Evolutionary conservation across 64 coral and sea anemone species (phyloP), one percentile per base, ranked within the genome.

Genomic region (Porites australiensis): DNA sequence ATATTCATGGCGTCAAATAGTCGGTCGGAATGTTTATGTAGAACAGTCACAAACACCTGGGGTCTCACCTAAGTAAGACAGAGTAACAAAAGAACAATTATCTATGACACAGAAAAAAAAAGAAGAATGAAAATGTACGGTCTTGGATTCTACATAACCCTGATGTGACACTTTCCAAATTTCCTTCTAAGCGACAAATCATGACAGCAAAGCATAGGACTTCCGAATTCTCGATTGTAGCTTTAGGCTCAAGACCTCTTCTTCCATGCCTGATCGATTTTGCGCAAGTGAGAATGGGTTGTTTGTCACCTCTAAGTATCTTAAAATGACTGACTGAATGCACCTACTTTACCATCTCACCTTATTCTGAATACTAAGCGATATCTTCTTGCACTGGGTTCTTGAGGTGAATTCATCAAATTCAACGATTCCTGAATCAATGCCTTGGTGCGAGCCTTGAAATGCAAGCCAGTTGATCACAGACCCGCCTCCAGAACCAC

Each of bases 381-480:
- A 84, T 69, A 84, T 68, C 0, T 20, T 47, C 3, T 68, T 65
- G 82, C 92, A 94, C 52, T 83, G 58, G 1, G 86, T 94, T 4
- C 78, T 81, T 1, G 77, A 75, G 47, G 87, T 64, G 20, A 88
- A 89, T 15, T 89, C 58, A 12, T 65, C 64, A 55, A 89, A 89
- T 18, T 64, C 1, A 9, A 23, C 87, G 6, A 62, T 89, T n/a
- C 87, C 92, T 50, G 54, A 47, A 14, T 89, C 4, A 2, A 77
- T 49, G 0, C 61, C 87, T 11, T 74, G 50, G 44, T 62, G 67
- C 1, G 69, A 75, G 6, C 69, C 87, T 84, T 89, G 86, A 22
- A 89, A 94, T 13, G 92, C 87, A 7, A 94, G 15, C 92, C 92
- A 94, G 52, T 88, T 94, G 46, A 94, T 15, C 18, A 83, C 92